Evolutionary conservation across 2,797 vertebrate genomes (phyloP).

Genomic region (Sebastes goodei): DNA sequence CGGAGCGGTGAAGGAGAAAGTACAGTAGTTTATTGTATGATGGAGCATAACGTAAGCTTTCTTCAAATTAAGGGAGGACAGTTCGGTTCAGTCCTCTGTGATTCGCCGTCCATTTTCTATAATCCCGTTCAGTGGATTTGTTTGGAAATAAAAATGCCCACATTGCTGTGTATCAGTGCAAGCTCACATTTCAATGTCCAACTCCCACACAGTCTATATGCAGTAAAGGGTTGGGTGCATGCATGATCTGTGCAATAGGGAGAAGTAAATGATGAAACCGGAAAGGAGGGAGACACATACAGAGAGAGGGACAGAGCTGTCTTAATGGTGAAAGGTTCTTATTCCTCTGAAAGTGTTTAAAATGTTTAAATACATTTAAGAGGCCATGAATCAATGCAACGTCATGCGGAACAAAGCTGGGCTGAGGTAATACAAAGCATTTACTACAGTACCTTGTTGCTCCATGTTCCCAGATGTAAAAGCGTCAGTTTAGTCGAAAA

Average conservation of each 20-base stretch:
- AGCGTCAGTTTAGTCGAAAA: not conserved
- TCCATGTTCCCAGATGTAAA: not conserved
- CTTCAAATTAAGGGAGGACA: not conserved
- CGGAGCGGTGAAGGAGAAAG: not conserved
- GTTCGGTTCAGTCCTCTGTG: not conserved
- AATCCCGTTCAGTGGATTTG: constrained; percentile 23
- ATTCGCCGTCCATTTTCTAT: constrained; percentile 1
- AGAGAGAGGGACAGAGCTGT: not conserved
- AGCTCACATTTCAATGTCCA: constrained; percentile 20
- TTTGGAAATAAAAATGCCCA: constrained; percentile 21
- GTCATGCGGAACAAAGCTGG: not conserved
- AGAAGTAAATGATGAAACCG: constrained; percentile 15
- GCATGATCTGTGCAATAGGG: constrained; percentile 19
- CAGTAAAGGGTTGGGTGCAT: constrained; percentile 6
- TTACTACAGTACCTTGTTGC: not conserved
- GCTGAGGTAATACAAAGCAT: not conserved
- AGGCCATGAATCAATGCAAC: not conserved
- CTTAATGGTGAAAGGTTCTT: not conserved
- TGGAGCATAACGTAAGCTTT: not conserved
- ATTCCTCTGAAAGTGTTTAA: not conserved
- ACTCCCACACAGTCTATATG: constrained; percentile 29
- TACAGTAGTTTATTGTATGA: not conserved
- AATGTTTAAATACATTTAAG: not conserved
- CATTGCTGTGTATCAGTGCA: constrained; percentile 5
- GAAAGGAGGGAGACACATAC: not conserved